Percentiles rank a stretch among this genome's conserved stretches.
Conservation (phyloP, 2,113 vertebrate genomes). For the Vireo altiloquus region DNA sequence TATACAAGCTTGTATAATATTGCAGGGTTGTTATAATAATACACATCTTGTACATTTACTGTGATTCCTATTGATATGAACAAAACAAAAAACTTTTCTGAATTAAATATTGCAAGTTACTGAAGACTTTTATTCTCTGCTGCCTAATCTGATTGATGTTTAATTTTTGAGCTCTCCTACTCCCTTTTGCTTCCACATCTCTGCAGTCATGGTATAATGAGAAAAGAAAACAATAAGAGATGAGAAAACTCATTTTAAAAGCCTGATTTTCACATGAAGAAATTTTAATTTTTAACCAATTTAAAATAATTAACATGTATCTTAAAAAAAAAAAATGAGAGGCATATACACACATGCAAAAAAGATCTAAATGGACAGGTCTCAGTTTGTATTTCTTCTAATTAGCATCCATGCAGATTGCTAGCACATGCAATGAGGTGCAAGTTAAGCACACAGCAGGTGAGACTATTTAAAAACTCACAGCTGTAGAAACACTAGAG, state of each 20-base stretch:
- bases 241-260: not conserved
- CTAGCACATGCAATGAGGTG: not conserved
- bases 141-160: not conserved
- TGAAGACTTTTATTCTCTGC: not conserved
- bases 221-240: not conserved
- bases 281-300: not conserved
- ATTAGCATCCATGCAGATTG: not conserved
- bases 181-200: no score
- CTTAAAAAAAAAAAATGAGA: not conserved
- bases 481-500: not conserved
- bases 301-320: not conserved
- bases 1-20: not conserved
- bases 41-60: not conserved
- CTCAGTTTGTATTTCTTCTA: not conserved
- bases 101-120: conserved; percentile 15
- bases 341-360: not conserved
- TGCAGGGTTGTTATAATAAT: not conserved
- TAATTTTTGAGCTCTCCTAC: not conserved
- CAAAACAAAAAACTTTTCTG: not conserved
- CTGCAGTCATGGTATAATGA: no score
- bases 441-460: not conserved
- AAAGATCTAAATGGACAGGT: not conserved
- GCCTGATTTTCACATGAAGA: not conserved
- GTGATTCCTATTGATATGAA: not conserved
- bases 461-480: not conserved